Evolutionary conservation across 2,888 invertebrate species (phyloP).

Genomic region (Trissoscelio sp.): DNA sequence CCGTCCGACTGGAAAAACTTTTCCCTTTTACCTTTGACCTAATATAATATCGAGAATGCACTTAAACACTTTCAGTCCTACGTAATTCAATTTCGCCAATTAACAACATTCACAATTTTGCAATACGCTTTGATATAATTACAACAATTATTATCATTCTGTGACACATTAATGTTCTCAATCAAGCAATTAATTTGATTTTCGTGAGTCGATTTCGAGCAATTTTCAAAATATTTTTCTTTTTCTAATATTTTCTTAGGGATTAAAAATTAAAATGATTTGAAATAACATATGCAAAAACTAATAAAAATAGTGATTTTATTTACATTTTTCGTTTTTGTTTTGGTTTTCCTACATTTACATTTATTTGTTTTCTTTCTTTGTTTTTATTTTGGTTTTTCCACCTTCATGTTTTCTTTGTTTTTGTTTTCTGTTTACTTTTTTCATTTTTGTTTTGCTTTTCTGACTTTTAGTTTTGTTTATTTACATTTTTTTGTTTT

Average conservation of each 20-base stretch:
- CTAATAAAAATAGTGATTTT: too few species aligned
- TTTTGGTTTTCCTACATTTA: too few species aligned
- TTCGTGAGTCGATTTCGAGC: background rate
- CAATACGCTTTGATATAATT: conserved; percentile 18
- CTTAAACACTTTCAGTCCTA: conserved; percentile 24
- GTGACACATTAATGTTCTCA: background rate
- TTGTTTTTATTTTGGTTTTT: too few species aligned
- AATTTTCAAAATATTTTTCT: background rate
- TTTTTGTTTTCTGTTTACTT: too few species aligned
- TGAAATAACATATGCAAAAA: too few species aligned
- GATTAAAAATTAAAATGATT: too few species aligned
- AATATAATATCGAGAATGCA: conserved; percentile 33
- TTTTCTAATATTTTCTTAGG: background rate
- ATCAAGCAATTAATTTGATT: background rate
- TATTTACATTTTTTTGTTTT: too few species aligned
- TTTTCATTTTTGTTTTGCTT: too few species aligned
- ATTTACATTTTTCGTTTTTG: too few species aligned
- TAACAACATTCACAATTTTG: conserved; percentile 16
- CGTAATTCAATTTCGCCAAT: conserved; percentile 22
- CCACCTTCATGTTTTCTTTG: too few species aligned
- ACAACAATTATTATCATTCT: conserved; percentile 18
- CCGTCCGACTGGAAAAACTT: background rate
- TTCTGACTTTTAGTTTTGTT: too few species aligned
- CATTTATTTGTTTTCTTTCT: too few species aligned
- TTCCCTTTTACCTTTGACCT: conserved; percentile 5